Percentiles rank a stretch among this genome's conserved stretches.
phyloP scores from a whole-genome alignment of 2,888 invertebrate genomes.

The Mythimna pallens region DNA sequence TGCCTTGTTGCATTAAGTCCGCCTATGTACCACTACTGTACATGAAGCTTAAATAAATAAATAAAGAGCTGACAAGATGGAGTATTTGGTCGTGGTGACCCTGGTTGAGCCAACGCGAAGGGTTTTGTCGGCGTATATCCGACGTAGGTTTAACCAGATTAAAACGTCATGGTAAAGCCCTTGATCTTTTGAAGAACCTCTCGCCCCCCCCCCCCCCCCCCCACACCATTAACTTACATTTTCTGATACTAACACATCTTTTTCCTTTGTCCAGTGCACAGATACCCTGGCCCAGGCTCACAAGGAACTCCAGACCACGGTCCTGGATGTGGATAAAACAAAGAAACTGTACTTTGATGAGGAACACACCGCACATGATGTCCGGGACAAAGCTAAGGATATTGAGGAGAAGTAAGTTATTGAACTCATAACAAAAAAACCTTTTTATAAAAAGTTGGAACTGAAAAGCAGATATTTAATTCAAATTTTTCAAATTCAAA shows the following conservation, averaged over 20 bases:
- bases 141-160: too few relatives aligned
- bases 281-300: constrained; percentile 96
- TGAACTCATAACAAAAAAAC: too few relatives aligned
- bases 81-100: too few relatives aligned
- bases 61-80: too few relatives aligned
- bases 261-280: constrained; percentile 91
- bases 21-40: too few relatives aligned
- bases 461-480: too few relatives aligned
- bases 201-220: not conserved
- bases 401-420: constrained; percentile 96
- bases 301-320: constrained; percentile 96
- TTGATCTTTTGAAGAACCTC: not conserved
- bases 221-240: not conserved
- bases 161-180: not conserved
- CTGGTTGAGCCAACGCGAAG: too few relatives aligned
- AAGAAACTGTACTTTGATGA: constrained; percentile 99
- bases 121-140: too few relatives aligned
- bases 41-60: too few relatives aligned
- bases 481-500: too few relatives aligned
- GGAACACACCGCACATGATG: constrained; percentile 98
- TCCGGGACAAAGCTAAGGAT: constrained; percentile 97
- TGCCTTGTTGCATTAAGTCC: too few relatives aligned
- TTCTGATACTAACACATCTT: constrained; percentile 2
- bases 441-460: too few relatives aligned
- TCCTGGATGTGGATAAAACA: constrained; percentile 97